Conservation (phyloP, 35 echinoderm and acorn worm species). For the Ophiothrix spiculata region DNA sequence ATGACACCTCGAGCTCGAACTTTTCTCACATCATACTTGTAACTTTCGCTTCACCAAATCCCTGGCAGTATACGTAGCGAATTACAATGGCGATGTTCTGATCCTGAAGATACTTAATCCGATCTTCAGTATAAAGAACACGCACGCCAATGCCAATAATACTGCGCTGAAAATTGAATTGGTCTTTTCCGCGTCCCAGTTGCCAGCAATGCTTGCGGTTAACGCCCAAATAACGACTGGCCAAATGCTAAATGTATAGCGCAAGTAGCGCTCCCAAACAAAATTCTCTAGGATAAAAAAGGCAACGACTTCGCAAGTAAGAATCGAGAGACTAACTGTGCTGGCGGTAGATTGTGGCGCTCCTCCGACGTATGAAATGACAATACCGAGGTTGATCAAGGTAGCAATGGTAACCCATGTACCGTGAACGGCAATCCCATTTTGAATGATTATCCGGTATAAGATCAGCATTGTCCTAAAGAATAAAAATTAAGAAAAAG, state of each 20-base stretch:
- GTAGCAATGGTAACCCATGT: constrained; percentile 87
- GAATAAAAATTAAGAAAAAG: constrained; percentile 5
- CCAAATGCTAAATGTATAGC: constrained; percentile 81
- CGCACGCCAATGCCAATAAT: constrained; percentile 32
- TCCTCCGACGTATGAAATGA: constrained; percentile 47
- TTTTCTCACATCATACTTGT: no score
- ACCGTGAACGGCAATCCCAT: constrained; percentile 75
- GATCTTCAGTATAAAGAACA: constrained; percentile 49
- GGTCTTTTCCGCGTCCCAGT: constrained; percentile 48
- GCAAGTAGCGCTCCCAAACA: constrained; percentile 59
- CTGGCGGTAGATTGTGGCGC: constrained; percentile 32
- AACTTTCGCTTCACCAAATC: no score
- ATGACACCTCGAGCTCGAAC: no score
- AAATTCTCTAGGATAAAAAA: constrained; percentile 67
- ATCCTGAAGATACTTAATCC: neutral
- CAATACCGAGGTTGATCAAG: constrained; percentile 75
- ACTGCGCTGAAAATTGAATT: constrained; percentile 51
- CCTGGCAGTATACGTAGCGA: no score
- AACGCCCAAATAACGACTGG: constrained; percentile 57
- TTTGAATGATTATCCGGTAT: constrained; percentile 71
- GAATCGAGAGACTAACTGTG: constrained; percentile 55
- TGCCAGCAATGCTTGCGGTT: constrained; percentile 37
- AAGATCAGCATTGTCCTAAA: constrained; percentile 46
- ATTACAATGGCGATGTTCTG: neutral
- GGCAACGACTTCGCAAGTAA: constrained; percentile 52